Base-by-base conservation (phyloP, 2,797 vertebrate species). In the Coracias cyanogaster region DNA sequence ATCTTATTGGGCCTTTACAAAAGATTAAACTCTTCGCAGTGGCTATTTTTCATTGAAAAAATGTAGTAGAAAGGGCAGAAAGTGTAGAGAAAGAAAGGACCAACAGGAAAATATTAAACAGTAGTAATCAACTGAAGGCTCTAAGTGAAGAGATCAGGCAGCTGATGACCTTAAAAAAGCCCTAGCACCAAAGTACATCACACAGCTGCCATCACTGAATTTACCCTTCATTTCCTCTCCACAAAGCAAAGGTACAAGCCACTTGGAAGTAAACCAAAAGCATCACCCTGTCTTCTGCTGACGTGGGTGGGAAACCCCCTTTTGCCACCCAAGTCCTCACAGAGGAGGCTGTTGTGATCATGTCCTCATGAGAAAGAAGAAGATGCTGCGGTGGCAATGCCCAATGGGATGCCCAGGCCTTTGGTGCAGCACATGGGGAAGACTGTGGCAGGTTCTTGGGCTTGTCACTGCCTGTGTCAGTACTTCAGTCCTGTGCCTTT, bases 141-240 rank as follows among this genome's bases (percentile, higher is more conserved):
- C 37, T 89, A 45, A 54, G 60, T 74, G 51, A 89, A 84, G 60
- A 94, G 92, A 74, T 86, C 62, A 66, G 60, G 70, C 31, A 91
- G 85, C 62, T 91, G 89, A 96, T 91, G 93, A 96, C 86, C 92
- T 93, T 83, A 91, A 81, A 92, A 93, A 86, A 46, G 7, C 28
- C 66, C 49, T 61, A 58, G 31, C 70, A 86, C 60, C 52, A 66
- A 85, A 90, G 84, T 48, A 93, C 85, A 93, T 94, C 62, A 48
- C 4, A 12, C n/a, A 39, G 29, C 31, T 95, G 43, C 69, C 76
- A 65, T 91, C 91, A 71, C 58, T 77, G 52, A 95, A 84, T 77
- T 25, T 57, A 79, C 87, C 87, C 96, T 96, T 91, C 65, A 26
- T 89, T 70, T 92, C 89, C 67, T 87, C 66, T 82, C 61, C 60